Conservation (phyloP, 1,140 invertebrate species). For the Ceratina japonica region DNA sequence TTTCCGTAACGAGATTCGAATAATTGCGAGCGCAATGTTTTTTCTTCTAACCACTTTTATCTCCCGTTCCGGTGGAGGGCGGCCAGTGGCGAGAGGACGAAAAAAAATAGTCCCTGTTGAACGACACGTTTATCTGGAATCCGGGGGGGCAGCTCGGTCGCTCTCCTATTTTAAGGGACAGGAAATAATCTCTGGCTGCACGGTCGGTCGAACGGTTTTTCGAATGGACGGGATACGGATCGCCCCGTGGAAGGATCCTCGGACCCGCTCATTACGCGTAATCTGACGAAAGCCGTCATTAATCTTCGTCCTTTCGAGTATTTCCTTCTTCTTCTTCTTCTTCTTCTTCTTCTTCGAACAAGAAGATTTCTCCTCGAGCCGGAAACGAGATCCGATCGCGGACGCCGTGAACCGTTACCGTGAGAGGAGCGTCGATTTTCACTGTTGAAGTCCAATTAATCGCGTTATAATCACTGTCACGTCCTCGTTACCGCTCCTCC, state of each 20-base stretch:
- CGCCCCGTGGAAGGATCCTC: neutral
- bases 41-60: no score
- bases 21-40: no score
- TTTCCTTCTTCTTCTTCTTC: conserved; percentile 39
- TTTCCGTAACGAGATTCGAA: no score
- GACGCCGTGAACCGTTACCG: conserved; percentile 10
- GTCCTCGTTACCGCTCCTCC: conserved; percentile 22
- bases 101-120: conserved; percentile 16
- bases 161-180: conserved; percentile 40
- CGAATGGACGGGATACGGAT: neutral
- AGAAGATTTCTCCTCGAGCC: neutral
- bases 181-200: conserved; percentile 41
- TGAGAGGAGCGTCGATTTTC: conserved; percentile 21
- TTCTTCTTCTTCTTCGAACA: conserved; percentile 21
- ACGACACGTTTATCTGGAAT: conserved; percentile 37
- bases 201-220: conserved; percentile 31
- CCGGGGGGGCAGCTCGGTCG: conserved; percentile 1
- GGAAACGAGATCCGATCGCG: conserved; percentile 38
- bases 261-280: conserved; percentile 56
- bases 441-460: conserved; percentile 42
- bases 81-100: neutral
- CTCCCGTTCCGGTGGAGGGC: neutral
- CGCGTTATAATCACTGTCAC: conserved; percentile 42
- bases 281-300: conserved; percentile 57
- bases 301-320: conserved; percentile 48